Percentiles rank a stretch among this genome's conserved stretches.
phyloP scores from a whole-genome alignment of 2,888 invertebrate genomes.

The Trisateles emortualis region DNA sequence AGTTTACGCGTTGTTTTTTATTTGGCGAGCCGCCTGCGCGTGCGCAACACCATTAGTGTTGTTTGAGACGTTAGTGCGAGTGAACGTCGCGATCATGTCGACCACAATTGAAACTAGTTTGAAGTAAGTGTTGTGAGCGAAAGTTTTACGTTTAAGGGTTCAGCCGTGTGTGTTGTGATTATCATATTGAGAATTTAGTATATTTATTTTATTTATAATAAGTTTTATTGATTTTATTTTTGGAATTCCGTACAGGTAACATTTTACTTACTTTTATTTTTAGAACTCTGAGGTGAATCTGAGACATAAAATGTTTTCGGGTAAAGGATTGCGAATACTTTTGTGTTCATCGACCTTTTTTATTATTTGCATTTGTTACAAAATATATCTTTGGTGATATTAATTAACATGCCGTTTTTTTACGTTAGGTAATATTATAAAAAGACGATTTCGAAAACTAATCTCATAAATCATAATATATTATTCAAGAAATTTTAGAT shows the following conservation, averaged over 20 bases:
- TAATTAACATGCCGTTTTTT: no score
- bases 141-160: conserved; percentile 55
- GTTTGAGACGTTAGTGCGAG: conserved; percentile 31
- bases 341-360: no score
- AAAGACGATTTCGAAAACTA: no score
- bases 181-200: conserved; percentile 10
- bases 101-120: conserved; percentile 76
- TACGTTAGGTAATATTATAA: no score
- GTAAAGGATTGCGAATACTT: background rate
- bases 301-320: background rate
- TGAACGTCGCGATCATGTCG: conserved; percentile 63
- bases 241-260: background rate
- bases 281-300: background rate
- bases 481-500: no score
- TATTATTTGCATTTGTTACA: no score
- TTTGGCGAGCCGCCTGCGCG: conserved; percentile 19
- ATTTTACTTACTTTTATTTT: background rate
- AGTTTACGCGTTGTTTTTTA: background rate
- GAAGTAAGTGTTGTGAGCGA: conserved; percentile 74
- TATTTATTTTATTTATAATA: conserved; percentile 2
- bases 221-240: background rate
- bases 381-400: no score
- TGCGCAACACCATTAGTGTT: conserved; percentile 42
- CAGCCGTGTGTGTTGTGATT: conserved; percentile 40
- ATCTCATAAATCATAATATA: no score